Evolutionary conservation across 2,113 vertebrate genomes (phyloP), one percentile per base, ranked within the genome.

Genomic region (Alexandromys fortis): DNA sequence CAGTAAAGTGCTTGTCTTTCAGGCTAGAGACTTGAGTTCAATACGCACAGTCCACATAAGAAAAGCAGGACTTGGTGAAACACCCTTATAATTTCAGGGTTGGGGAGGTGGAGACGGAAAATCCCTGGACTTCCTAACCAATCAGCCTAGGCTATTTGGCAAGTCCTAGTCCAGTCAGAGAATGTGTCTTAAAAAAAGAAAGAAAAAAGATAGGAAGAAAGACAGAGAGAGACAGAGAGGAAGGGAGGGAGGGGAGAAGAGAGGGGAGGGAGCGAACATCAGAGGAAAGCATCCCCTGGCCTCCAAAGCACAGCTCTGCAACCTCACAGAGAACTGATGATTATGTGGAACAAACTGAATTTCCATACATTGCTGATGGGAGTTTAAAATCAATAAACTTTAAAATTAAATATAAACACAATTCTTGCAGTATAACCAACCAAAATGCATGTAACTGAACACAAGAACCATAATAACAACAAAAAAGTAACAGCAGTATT

Each of bases 391-490:
- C 26, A 86, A 14, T 45, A 86, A 86, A 65, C 38, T 58, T 94
- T 70, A 95, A 55, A 81, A 82, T 47, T 68, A 86, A 86, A 75
- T 47, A 86, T 30, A 72, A 42, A 90, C 17, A 55, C 61, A 90
- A 79, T 38, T 83, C n/a, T 91, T 82, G 47, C 22, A 91, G 65
- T 42, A 86, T 61, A 92, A 8, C 42, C 33, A 82, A 67, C n/a
- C 12, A n/a, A 91, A 91, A 63, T 73, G 26, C 24, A 22, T 35
- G 35, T 49, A 61, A 7, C 55, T 76, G 30, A 11, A 5, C 45
- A 83, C 22, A 89, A 83, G 61, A 7, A 47, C 17, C 65, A 76
- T 76, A 26, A 76, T 4, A 67, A 63, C 61, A 63, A 63, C n/a
- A 67, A 76, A 91, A 81, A 89, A 12, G 19, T 58, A 47, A n/a